Evolutionary conservation across 2,888 invertebrate genomes (phyloP), one percentile per base, ranked within the genome.

Genomic region (Charanyca ferruginea): DNA sequence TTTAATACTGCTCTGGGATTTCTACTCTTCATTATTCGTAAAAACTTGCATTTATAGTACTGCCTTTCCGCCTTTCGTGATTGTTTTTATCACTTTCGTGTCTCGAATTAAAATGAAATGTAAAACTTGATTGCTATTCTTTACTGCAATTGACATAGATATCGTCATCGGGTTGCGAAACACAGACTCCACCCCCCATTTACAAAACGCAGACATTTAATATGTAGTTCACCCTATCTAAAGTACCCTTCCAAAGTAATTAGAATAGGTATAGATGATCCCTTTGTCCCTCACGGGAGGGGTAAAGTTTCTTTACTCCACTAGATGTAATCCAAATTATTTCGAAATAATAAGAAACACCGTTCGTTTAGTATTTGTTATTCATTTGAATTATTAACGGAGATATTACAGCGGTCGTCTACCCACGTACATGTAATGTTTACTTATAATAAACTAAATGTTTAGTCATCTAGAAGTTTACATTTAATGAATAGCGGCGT

Each of bases 271-370:
- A 69, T 80, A 81, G 78, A 72, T 63, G 77, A 70, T 62, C 77
- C 80, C 58, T 63, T 69, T 67, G 54, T 69, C 81, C 42, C 62
- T 38, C 42, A 57, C 60, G 69, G 62, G 63, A 71, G 63, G 61
- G 67, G 60, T 75, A 71, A 59, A 76, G 42, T 65, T 74, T 51
- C 54, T 76, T 70, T 77, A 75, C 82, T 72, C 77, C 65, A 72
- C 66, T 83, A 83, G 82, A 61, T 83, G 44, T 83, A 79, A 79
- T 81, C 64, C 61, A 77, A 79, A 82, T 73, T 83, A 73, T 75
- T 77, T 73, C 70, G 18, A 69, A 71, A 71, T 69, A 71, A 60
- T 55, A 49, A 53, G 69, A 51, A 69, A 59, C 54, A 44, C 42
- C 49, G 61, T 66, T 72, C 65, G 49, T 80, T 77, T 80, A 80